Conservation (phyloP, 2,113 vertebrate genomes). For the Aegypius monachus region DNA sequence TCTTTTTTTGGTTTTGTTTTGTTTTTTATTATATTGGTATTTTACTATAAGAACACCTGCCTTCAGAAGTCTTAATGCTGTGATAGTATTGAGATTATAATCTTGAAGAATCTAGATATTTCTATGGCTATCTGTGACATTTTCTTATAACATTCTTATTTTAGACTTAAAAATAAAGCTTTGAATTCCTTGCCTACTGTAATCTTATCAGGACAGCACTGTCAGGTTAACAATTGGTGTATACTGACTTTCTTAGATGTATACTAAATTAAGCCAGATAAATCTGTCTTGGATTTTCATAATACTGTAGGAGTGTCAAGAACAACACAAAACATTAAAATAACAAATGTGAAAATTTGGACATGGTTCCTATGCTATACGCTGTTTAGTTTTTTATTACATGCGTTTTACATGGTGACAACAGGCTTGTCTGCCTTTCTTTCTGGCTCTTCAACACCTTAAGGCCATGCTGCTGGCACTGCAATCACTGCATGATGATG, state of each 20-base stretch:
- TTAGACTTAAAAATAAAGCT: not conserved
- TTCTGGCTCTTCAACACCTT: not conserved
- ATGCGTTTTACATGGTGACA: not conserved
- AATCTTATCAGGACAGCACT: not conserved
- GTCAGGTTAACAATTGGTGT: not conserved
- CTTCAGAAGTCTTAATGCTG: not conserved
- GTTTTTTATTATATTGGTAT: not conserved
- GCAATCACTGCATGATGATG: not conserved
- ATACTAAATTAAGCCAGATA: not conserved
- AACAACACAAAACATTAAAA: not conserved
- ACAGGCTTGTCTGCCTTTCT: not conserved
- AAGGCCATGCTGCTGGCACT: not conserved
- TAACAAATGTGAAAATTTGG: not conserved
- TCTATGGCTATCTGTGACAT: not conserved
- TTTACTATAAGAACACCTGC: not conserved
- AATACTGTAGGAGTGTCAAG: not conserved
- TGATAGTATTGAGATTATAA: not conserved
- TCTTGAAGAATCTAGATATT: not conserved
- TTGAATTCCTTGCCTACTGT: not conserved
- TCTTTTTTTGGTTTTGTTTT: not conserved
- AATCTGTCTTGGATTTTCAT: rapidly evolving
- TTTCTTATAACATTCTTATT: not conserved
- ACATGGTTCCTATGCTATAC: not conserved
- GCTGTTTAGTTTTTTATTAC: not conserved
- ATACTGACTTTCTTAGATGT: not conserved